Percentiles rank a stretch among this genome's conserved stretches.
Evolutionary conservation across 2,113 vertebrate genomes (phyloP).

Genomic region (Butorides virescens): DNA sequence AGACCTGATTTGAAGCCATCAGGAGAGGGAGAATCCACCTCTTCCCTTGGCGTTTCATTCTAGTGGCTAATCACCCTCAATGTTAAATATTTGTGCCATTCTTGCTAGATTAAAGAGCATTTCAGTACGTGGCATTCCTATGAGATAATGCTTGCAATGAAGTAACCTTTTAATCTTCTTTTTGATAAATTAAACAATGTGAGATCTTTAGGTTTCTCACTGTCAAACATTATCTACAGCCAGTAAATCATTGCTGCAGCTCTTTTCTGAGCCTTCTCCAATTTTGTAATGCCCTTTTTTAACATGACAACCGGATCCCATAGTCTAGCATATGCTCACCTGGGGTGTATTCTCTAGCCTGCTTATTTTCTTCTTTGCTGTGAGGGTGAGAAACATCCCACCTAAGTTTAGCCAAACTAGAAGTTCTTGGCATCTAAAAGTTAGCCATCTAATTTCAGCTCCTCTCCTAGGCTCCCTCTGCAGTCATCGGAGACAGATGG

Average conservation of each 20-base stretch:
- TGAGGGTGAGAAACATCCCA: background rate
- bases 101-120: constrained; percentile 63
- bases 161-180: constrained; percentile 68
- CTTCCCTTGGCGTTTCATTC: constrained; percentile 54
- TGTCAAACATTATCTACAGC: constrained; percentile 52
- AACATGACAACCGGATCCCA: background rate
- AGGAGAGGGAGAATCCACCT: constrained; percentile 7
- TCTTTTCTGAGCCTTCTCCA: constrained; percentile 19
- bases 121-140: constrained; percentile 43
- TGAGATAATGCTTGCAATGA: constrained; percentile 59
- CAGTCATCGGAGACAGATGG: background rate
- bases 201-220: constrained; percentile 51
- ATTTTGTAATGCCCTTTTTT: background rate
- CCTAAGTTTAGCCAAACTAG: background rate
- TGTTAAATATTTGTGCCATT: constrained; percentile 69
- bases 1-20: constrained; percentile 48
- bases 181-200: constrained; percentile 69
- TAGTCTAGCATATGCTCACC: background rate
- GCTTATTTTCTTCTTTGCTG: background rate
- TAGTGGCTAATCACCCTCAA: constrained; percentile 53
- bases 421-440: background rate
- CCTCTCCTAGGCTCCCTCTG: background rate
- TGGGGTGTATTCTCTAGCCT: background rate
- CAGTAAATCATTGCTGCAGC: background rate
- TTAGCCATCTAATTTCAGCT: background rate